Conservation (phyloP, 2,797 vertebrate genomes). For the Chromobotia macracanthus region DNA sequence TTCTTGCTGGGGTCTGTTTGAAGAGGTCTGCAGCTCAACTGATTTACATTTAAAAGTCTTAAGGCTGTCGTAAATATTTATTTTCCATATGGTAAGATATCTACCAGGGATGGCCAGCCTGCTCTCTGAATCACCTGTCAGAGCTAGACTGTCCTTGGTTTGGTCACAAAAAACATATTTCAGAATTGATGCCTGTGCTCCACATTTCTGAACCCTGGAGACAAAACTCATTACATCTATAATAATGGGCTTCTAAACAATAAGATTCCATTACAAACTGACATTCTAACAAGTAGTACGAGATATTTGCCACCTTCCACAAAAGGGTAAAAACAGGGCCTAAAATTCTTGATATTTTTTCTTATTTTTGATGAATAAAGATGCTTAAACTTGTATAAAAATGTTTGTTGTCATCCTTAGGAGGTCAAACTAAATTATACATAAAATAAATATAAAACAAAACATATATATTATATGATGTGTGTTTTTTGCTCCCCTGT, state of each 20-base stretch:
- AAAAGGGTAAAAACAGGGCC: too few species aligned
- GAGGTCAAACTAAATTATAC: too few species aligned
- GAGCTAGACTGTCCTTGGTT: conserved; percentile 1
- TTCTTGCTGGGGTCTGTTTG: conserved; percentile 39
- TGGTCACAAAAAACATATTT: conserved; percentile 15
- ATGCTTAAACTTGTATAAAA: too few species aligned
- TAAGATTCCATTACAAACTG: too few species aligned
- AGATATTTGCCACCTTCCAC: background rate
- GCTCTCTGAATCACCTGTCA: conserved; percentile 6
- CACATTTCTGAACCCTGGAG: background rate
- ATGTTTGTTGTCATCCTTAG: too few species aligned
- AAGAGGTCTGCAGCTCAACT: conserved; percentile 14
- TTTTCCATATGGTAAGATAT: conserved; percentile 37
- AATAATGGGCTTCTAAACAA: conserved; percentile 22
- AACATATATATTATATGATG: too few species aligned
- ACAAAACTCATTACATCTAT: conserved; percentile 19
- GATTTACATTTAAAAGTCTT: conserved; percentile 42
- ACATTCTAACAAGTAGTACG: background rate
- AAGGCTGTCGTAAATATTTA: conserved; percentile 23
- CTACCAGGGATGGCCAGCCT: conserved; percentile 11
- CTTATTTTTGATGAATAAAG: too few species aligned
- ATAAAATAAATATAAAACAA: too few species aligned
- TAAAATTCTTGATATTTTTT: too few species aligned
- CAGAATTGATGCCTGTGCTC: background rate
- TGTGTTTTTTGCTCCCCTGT: too few species aligned